Conservation (phyloP, 1,140 invertebrate species). For the Papilio polytes region DNA sequence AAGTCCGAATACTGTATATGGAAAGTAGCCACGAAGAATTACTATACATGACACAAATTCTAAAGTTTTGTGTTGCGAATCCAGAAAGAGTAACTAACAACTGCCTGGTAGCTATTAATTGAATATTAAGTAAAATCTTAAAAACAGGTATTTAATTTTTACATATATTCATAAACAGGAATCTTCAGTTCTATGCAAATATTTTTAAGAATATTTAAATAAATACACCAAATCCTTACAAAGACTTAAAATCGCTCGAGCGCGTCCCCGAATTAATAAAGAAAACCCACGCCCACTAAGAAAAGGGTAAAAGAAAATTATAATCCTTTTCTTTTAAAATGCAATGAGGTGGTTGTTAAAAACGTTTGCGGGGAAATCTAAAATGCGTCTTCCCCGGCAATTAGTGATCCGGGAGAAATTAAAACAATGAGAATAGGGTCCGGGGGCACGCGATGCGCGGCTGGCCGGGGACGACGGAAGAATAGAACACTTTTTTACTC, state of each 20-base stretch:
- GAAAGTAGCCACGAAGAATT: background rate
- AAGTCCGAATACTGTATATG: background rate
- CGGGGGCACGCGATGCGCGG: conserved; percentile 67
- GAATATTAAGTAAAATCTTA: background rate
- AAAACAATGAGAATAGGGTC: conserved; percentile 76
- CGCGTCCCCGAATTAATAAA: conserved; percentile 78
- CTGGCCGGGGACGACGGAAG: conserved; percentile 45
- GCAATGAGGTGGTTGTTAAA: conserved; percentile 82
- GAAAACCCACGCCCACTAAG: conserved; percentile 63
- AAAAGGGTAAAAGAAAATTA: conserved; percentile 75
- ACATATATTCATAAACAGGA: background rate
- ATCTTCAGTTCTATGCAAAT: background rate
- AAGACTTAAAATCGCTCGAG: conserved; percentile 46
- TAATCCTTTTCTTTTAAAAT: conserved; percentile 83
- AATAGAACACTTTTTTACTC: conserved; percentile 41
- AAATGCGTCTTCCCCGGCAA: conserved; percentile 75
- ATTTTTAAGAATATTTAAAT: conserved; percentile 43
- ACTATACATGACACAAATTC: background rate
- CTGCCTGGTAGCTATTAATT: background rate
- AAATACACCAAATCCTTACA: conserved; percentile 29
- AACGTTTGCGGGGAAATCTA: conserved; percentile 78
- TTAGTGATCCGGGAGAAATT: conserved; percentile 79
- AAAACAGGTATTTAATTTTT: background rate
- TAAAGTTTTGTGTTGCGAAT: background rate
- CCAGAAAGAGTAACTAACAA: background rate